A percentile compares a stretch with the other conserved stretches of the same genome.
Conservation (phyloP, 2,888 invertebrate species). For the Macrophya alboannulata region DNA sequence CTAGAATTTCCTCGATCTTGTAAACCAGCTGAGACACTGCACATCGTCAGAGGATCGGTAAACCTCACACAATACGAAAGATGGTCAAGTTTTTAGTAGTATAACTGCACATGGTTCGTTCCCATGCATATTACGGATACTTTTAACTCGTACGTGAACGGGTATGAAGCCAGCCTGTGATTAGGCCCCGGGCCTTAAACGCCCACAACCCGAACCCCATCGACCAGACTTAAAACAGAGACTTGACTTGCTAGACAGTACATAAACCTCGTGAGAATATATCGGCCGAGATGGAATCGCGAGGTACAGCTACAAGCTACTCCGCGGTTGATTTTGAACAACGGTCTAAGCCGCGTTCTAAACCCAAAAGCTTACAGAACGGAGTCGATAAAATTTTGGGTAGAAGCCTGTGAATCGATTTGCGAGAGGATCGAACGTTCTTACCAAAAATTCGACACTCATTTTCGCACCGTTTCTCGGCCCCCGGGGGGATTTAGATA, state of each 20-base stretch:
- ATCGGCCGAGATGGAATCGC: slow-evolving; percentile 26
- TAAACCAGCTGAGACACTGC: too few species aligned
- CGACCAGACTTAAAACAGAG: slow-evolving; percentile 55
- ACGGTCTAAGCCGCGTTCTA: background rate
- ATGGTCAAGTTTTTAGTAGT: slow-evolving; percentile 8
- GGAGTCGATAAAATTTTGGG: background rate
- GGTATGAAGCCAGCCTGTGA: slow-evolving; percentile 73
- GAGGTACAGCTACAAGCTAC: background rate
- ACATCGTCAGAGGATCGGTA: background rate
- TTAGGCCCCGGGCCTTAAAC: slow-evolving; percentile 76
- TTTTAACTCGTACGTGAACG: slow-evolving; percentile 44
- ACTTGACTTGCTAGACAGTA: slow-evolving; percentile 8
- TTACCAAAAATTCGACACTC: background rate
- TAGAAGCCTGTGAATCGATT: background rate
- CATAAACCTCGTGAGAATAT: slow-evolving; percentile 34
- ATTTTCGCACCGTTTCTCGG: background rate
- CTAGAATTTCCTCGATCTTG: too few species aligned
- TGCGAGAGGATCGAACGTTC: background rate
- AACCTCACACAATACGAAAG: background rate
- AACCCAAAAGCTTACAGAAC: too few species aligned
- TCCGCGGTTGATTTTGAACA: background rate
- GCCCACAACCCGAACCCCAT: slow-evolving; percentile 73
- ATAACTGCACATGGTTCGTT: background rate
- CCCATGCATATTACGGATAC: slow-evolving; percentile 51
- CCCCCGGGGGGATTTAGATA: background rate